Evolutionary conservation across 2,888 invertebrate species (phyloP), one percentile per base, ranked within the genome.

Genomic region (Bombyx huttoni): DNA sequence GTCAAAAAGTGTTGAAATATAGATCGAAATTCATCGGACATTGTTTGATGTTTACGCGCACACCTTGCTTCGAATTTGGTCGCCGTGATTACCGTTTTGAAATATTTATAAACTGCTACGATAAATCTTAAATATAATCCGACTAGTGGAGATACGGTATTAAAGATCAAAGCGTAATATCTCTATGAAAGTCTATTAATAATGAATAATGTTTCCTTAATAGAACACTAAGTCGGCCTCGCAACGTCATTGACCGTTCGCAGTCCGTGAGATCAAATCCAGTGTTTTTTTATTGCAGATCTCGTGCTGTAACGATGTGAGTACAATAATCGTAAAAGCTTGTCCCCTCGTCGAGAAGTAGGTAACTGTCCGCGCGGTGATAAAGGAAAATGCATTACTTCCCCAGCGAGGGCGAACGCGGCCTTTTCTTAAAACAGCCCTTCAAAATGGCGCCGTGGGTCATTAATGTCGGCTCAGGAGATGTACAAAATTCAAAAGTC

Each of bases 351-450:
- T 73, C 73, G 78, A 79, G 73, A 70, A 81, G 76, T 77, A 70
- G 72, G 76, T 74, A 83, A 81, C 82, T 83, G 86, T 84, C 84
- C 79, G 76, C 80, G 67, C 65, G 73, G 78, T 75, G 81, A 86
- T 86, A 86, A 87, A 86, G 78, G 81, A 81, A 86, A 87, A 87
- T 82, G 85, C 87, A 86, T 87, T 86, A 83, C 84, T 79, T 85
- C 81, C 85, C 81, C 68, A 65, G 66, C 63, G 73, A 74, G 74
- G 72, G 77, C 59, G 70, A 66, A 60, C 59, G 56, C 74, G 72
- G 73, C 73, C 73, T 78, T 81, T 78, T 75, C 78, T 80, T 66
- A 73, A 81, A 80, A 75, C 77, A 73, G 73, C 80, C 79, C 74
- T 76, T 70, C 76, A 77, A 81, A 82, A 83, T 78, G 81, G 80